Percentiles rank a stretch among this genome's conserved stretches.
Conservation (phyloP, 2,113 vertebrate species). For the Proteles cristata region DNA sequence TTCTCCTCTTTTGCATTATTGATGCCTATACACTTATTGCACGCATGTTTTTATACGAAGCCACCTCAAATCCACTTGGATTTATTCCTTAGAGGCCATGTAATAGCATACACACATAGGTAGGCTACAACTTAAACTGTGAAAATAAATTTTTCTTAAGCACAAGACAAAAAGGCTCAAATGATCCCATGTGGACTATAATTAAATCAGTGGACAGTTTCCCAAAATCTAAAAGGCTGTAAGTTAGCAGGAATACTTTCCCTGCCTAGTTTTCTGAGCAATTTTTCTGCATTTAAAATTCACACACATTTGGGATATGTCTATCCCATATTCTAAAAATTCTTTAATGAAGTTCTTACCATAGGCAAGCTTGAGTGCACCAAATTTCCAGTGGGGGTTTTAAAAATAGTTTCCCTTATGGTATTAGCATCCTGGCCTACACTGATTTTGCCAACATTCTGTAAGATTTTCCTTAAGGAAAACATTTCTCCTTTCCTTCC, state of each 20-base stretch:
- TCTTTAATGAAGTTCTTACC: neutral
- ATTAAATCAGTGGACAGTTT: neutral
- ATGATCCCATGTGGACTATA: neutral
- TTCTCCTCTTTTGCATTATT: neutral
- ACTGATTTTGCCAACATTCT: neutral
- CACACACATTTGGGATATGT: neutral
- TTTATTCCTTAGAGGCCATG: neutral
- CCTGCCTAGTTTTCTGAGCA: neutral
- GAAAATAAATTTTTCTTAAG: neutral
- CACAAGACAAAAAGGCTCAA: neutral
- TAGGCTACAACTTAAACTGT: neutral
- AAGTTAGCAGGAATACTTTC: neutral
- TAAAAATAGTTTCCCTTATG: neutral
- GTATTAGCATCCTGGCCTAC: neutral
- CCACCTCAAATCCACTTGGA: neutral
- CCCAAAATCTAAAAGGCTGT: neutral
- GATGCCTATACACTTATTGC: neutral
- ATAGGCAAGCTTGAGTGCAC: neutral
- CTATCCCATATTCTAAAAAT: neutral
- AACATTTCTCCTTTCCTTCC: neutral
- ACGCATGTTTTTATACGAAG: neutral
- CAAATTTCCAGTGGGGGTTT: neutral
- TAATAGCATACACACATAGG: neutral
- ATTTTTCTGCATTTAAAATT: constrained; percentile 33
- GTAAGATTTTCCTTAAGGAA: neutral